Percentiles rank a stretch among this genome's conserved stretches.
These are phyloP conservation scores for Camelus bactrianus DNA, from an alignment of 2,113 vertebrate species.

Conservation along the genomic window DNA sequence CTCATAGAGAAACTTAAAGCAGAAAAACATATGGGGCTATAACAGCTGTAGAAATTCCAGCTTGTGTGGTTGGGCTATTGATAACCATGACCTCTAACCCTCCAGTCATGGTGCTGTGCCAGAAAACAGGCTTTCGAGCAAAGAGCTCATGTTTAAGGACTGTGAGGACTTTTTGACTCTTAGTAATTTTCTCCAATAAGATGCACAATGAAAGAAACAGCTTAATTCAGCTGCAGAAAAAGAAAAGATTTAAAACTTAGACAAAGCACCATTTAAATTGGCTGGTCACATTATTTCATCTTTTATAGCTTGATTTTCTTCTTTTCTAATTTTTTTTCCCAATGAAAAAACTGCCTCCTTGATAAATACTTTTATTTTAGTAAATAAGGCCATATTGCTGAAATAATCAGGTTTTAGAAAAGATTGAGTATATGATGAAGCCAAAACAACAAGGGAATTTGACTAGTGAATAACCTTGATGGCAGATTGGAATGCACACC, in stretches of 20 bases:
- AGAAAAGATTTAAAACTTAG: not conserved
- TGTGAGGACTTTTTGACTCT: not conserved
- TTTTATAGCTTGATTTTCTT: conserved; percentile 40
- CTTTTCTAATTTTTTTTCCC: conserved; percentile 47
- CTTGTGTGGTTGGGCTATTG: not conserved
- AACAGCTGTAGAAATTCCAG: not conserved
- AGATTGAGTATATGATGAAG: not conserved
- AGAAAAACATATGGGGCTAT: not conserved
- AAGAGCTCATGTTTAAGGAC: not conserved
- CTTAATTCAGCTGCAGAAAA: not conserved
- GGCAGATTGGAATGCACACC: conserved; percentile 51
- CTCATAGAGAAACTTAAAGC: conserved; percentile 1
- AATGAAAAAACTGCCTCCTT: conserved; percentile 22
- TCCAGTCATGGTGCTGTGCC: not conserved
- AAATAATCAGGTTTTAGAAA: conserved; percentile 56
- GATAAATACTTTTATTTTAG: conserved; percentile 47
- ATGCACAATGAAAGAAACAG: not conserved
- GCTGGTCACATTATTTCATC: conserved; percentile 28
- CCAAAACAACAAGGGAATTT: not conserved
- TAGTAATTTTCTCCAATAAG: conserved; percentile 37
- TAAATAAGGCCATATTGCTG: conserved; percentile 49
- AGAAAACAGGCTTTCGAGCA: not conserved
- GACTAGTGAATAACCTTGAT: conserved; percentile 56
- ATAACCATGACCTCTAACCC: not conserved
- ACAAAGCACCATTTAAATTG: not conserved